Conservation (phyloP, 2,797 vertebrate genomes). For the Trachurus trachurus region DNA sequence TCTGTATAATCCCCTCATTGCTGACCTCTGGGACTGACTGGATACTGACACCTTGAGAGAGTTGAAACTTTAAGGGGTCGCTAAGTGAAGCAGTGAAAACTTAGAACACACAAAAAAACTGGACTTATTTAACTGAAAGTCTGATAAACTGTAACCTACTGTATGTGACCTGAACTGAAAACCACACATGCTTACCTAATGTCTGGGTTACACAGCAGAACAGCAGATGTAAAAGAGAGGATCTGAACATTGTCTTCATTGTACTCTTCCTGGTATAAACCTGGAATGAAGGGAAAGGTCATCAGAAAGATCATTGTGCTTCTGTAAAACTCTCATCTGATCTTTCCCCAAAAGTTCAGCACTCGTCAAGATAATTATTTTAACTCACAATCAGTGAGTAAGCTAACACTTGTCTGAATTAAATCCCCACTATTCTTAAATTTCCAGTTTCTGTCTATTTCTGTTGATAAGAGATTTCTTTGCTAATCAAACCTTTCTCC, state of each 20-base stretch:
- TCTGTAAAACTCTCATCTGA: background rate
- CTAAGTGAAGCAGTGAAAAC: background rate
- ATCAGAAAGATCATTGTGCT: background rate
- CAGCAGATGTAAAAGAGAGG: conserved; percentile 52
- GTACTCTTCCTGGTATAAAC: conserved; percentile 3
- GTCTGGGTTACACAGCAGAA: conserved; percentile 51
- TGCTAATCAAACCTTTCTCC: background rate
- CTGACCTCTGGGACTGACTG: conserved; percentile 15
- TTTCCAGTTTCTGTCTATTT: conserved; percentile 5
- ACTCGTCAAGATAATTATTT: background rate
- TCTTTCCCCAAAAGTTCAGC: background rate
- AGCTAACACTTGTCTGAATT: background rate
- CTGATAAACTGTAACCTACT: no score
- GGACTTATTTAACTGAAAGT: background rate
- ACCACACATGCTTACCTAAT: conserved; percentile 57
- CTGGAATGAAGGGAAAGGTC: conserved; percentile 25
- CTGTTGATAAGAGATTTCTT: background rate
- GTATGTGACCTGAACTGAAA: background rate
- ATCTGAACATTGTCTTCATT: conserved; percentile 60
- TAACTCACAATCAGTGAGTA: background rate
- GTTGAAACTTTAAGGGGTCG: background rate
- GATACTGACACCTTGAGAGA: conserved; percentile 60
- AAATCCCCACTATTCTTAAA: background rate
- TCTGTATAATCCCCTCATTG: conserved; percentile 57
- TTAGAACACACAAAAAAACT: background rate